Conservation (phyloP, 2,113 vertebrate genomes). For the Prochilodus magdalenae region DNA sequence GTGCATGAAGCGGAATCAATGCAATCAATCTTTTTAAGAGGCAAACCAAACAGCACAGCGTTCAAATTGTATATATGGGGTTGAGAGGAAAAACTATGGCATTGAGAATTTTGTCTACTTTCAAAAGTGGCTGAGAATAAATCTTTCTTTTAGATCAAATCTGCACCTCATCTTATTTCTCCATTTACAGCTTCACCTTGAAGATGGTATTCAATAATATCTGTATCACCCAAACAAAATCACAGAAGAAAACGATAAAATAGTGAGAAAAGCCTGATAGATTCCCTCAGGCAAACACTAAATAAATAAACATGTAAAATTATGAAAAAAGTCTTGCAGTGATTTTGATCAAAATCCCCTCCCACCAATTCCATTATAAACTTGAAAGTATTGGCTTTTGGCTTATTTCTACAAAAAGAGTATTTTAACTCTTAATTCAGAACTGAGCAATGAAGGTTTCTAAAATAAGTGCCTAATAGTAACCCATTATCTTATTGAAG, state of each 20-base stretch:
- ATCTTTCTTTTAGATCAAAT: not conserved
- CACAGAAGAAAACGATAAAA: not conserved
- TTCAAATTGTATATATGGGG: not conserved
- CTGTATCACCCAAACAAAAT: not conserved
- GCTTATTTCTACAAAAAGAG: not conserved
- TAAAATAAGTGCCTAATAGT: not conserved
- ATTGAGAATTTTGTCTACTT: not conserved
- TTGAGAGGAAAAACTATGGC: not conserved
- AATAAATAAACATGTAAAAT: not conserved
- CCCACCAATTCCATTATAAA: conserved; percentile 6
- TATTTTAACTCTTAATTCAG: not conserved
- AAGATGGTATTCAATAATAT: not conserved
- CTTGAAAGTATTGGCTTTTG: not conserved
- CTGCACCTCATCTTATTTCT: not conserved
- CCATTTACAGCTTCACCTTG: not conserved
- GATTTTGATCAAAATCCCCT: not conserved
- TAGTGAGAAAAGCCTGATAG: not conserved
- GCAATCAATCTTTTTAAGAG: not conserved
- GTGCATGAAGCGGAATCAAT: not conserved
- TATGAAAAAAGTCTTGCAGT: not conserved
- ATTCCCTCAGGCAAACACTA: not conserved
- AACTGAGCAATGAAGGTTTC: conserved; percentile 10
- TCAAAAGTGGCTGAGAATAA: not conserved
- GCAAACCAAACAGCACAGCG: not conserved
- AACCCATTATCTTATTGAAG: not conserved